These are phyloP conservation scores for Euschistus heros DNA, from an alignment of 1,140 invertebrate genomes.

Conservation along the genomic window DNA sequence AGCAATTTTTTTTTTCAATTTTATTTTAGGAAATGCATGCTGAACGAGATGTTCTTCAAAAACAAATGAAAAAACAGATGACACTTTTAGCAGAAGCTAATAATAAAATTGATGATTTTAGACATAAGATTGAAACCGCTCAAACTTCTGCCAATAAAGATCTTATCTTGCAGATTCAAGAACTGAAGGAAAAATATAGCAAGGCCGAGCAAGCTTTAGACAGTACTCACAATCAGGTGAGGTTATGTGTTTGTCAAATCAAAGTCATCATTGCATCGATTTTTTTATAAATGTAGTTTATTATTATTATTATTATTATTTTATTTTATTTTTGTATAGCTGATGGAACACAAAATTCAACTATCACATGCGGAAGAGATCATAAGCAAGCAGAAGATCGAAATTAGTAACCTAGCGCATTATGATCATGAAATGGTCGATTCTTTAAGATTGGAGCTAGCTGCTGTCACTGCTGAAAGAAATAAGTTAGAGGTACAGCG, in stretches of 20 bases:
- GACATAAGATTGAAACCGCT: conserved; percentile 56
- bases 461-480: conserved; percentile 43
- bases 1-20: conserved; percentile 6
- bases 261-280: not conserved
- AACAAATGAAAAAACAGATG: conserved; percentile 65
- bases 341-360: conserved; percentile 37
- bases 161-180: conserved; percentile 40
- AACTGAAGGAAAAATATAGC: conserved; percentile 44
- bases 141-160: conserved; percentile 47
- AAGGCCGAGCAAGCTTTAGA: conserved; percentile 46
- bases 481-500: conserved; percentile 38
- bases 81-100: conserved; percentile 65
- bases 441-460: conserved; percentile 44
- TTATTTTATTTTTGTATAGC: conserved; percentile 29
- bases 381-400: conserved; percentile 42
- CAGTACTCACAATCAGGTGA: conserved; percentile 35
- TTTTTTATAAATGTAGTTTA: not conserved
- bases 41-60: conserved; percentile 67
- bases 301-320: not conserved
- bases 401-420: conserved; percentile 39
- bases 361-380: conserved; percentile 38
- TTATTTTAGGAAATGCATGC: conserved; percentile 56
- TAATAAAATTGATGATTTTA: conserved; percentile 63
- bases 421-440: conserved; percentile 42
- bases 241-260: not conserved